phyloP scores from a whole-genome alignment of 2,113 vertebrate genomes.

The Mesocricetus auratus region DNA sequence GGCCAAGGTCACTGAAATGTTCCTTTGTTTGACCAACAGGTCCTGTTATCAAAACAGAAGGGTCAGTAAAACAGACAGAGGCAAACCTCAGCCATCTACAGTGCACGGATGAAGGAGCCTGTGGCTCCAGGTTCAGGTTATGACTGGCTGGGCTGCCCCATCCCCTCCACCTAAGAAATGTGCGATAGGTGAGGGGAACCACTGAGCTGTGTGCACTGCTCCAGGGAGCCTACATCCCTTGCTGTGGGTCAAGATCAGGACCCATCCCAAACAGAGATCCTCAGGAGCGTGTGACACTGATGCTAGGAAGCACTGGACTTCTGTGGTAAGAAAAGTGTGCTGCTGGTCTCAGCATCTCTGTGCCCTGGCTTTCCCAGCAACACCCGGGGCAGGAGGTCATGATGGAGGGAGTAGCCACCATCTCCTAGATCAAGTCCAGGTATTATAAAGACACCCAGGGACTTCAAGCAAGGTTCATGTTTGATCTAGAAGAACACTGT shows the following conservation, averaged over 20 bases:
- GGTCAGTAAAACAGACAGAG: not conserved
- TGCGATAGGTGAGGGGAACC: not conserved
- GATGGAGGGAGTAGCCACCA: not conserved
- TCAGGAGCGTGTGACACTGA: not conserved
- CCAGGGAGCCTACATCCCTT: not conserved
- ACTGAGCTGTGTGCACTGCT: not conserved
- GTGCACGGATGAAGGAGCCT: not conserved
- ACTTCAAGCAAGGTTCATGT: not conserved
- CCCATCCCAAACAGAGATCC: not conserved
- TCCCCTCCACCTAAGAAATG: too few species aligned
- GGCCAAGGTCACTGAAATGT: not conserved
- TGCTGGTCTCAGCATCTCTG: not conserved
- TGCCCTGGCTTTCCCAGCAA: not conserved
- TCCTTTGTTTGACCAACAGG: not conserved
- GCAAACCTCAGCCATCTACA: not conserved
- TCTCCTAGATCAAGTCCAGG: not conserved
- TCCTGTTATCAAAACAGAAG: not conserved
- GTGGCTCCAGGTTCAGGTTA: not conserved
- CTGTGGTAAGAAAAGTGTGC: not conserved
- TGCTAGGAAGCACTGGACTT: not conserved
- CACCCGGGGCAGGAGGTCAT: not conserved
- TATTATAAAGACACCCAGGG: not conserved
- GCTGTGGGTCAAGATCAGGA: not conserved
- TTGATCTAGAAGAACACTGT: not conserved
- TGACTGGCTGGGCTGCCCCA: not conserved